Conservation (phyloP, 2,797 vertebrate genomes). For the Myotis daubentonii region DNA sequence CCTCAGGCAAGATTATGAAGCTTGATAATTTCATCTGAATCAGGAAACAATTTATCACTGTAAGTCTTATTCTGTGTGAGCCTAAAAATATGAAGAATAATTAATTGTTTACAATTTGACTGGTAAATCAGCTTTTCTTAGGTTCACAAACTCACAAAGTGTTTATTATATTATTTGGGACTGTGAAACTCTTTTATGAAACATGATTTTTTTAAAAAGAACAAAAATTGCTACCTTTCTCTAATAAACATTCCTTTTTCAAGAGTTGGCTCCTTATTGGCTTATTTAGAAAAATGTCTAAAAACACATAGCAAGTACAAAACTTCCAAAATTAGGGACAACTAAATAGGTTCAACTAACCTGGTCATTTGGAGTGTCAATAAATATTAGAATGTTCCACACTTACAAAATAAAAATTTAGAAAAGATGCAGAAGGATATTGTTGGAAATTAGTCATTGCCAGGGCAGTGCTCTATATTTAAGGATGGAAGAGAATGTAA, state of each 20-base stretch:
- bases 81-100: neutral
- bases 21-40: neutral
- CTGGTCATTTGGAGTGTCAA: neutral
- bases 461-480: neutral
- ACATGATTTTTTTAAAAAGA: neutral
- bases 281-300: neutral
- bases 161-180: neutral
- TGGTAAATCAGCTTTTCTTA: neutral
- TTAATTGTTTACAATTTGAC: neutral
- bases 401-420: neutral
- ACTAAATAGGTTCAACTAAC: neutral
- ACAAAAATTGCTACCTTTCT: neutral
- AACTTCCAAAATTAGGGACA: neutral
- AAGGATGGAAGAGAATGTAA: neutral
- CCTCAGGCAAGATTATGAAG: constrained; percentile 18
- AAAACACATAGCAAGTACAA: neutral
- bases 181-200: neutral
- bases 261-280: neutral
- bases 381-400: constrained; percentile 25
- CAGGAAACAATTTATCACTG: neutral
- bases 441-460: neutral
- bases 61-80: neutral
- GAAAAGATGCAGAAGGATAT: neutral
- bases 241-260: neutral
- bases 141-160: neutral